Evolutionary conservation across 1,140 invertebrate genomes (phyloP), one percentile per base, ranked within the genome.

Genomic region (Panagrolaimus sp.): DNA sequence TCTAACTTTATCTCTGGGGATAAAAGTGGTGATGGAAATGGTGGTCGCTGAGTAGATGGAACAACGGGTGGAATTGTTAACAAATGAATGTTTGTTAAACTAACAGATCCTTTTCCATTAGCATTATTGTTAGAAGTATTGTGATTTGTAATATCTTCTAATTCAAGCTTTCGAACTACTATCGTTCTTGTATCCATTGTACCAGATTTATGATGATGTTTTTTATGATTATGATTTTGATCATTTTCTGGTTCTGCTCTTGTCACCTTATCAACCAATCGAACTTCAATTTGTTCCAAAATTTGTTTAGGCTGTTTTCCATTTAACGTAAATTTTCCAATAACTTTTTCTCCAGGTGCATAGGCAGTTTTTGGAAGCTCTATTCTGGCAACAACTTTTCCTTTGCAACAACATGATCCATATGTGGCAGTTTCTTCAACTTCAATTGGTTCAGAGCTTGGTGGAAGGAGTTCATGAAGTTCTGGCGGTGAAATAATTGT

Each of bases 261-360:
- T 20, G 45, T 48, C 5, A 63, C 44, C 9, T 57, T 42, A 63
- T 73, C 72, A 16, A 73, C 42, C 0, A 73, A 46, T n/a, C 72
- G 72, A 20, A 73, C 72, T 74, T 73, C 72, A n/a, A 73, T 68
- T 42, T 72, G 69, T 38, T 72, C 71, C 61, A 72, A 16, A 63
- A 45, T 53, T 53, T 73, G 42, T 45, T 51, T 71, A 1, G 71
- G 68, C 4, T 63, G 45, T 31, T 38, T 44, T 47, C 53, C 62
- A 43, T 73, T 51, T 5, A 73, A 47, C 13, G 51, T 61, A 46
- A 73, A 72, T 16, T 47, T 68, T 27, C 70, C 72, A 57, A 73
- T 46, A n/a, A 73, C 62, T 23, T 73, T 42, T 23, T 73, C 72
- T 14, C 72, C 72, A 8, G 72, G 72, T 7, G 73, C 67, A 64